Evolutionary conservation across 2,888 invertebrate species (phyloP), one percentile per base, ranked within the genome.

Genomic region (Tinea trinotella): DNA sequence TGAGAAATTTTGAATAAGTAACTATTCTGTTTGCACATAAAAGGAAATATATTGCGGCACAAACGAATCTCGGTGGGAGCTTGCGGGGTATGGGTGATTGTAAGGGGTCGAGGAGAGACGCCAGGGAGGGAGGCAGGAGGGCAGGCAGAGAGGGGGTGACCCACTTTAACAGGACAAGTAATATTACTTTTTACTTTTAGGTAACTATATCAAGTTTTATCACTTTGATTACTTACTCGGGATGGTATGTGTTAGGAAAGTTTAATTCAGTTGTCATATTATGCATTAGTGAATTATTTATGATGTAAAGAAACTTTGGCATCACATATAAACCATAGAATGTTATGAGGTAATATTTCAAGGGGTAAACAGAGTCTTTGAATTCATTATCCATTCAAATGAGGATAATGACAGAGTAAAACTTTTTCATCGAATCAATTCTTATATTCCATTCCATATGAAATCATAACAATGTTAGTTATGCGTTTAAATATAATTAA

Each of bases 171-270:
- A 79, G 84, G 81, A 85, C 84, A 84, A 84, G 85, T 84, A 84
- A 85, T 85, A 85, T 85, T 85, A 85, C 85, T 85, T 85, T 85
- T 83, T 85, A 85, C 84, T 84, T 84, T 85, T 84, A 83, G 84
- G 84, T 84, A 85, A 84, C 84, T 85, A 85, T 84, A 84, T 83
- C 80, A 82, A 75, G 78, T 84, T 84, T 81, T 83, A 83, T 79
- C 76, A 75, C 70, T 74, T 80, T 82, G 53, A 36, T 53, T 50
- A 36, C 44, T 54, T 20, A 54, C 30, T 46, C 19, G 46, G 15
- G 7, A 46, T 44, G 3, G 22, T 52, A 53, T 30, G 30, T 50
- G 40, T 40, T 40, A 15, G 20, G 15, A 53, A 35, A 36, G 53
- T 53, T 53, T 35, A 15, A 30, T 7, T 30, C 30, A 30, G 30